Base-by-base conservation (phyloP, 2,797 vertebrate genomes). In the Coracias cyanogaster region DNA sequence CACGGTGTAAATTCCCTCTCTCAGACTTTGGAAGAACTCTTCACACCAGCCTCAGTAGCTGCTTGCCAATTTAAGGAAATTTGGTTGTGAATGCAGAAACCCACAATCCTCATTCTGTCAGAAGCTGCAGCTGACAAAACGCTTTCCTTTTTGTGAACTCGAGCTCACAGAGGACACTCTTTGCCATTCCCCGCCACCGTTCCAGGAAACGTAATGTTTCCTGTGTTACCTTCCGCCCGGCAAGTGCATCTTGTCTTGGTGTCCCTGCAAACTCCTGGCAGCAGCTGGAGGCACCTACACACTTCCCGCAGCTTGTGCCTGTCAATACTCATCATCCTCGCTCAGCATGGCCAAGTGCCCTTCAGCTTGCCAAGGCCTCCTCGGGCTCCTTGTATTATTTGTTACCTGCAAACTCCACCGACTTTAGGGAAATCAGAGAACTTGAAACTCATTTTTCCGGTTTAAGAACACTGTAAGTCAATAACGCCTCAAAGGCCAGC, bases 11-110 rank as follows among this genome's bases (percentile, higher is more conserved):
- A 71, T 93, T 93, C 92, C 87, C 85, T 67, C 62, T 4, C 85
- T 71, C 48, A 3, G 33, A 55, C 33, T 84, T 88, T 84, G 88
- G 82, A 81, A 69, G 67, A 70, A 72, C 57, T 70, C 66, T 76
- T 77, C 77, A 14, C 86, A 55, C 60, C 69, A 69, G 88, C 48
- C 12, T 71, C 17, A 28, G 26, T 10, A 93, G 74, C 74, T 15
- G 55, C 89, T 84, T 80, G 88, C 82, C 94, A 95, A 91, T 15
- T n/a, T 3, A 74, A 94, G 5, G 12, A 72, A 85, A 94, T 92
- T 91, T 81, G 86, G 60, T 61, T 89, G 89, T 93, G 89, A 94
- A 93, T 82, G 84, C 86, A 66, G 66, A 49, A 95, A 12, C 82
- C 26, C 70, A 90, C 90, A 79, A 78, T 93, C 77, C 29, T 87